Evolutionary conservation across 2,888 invertebrate species (phyloP), one percentile per base, ranked within the genome.

Genomic region (Drosophila acutilabella): DNA sequence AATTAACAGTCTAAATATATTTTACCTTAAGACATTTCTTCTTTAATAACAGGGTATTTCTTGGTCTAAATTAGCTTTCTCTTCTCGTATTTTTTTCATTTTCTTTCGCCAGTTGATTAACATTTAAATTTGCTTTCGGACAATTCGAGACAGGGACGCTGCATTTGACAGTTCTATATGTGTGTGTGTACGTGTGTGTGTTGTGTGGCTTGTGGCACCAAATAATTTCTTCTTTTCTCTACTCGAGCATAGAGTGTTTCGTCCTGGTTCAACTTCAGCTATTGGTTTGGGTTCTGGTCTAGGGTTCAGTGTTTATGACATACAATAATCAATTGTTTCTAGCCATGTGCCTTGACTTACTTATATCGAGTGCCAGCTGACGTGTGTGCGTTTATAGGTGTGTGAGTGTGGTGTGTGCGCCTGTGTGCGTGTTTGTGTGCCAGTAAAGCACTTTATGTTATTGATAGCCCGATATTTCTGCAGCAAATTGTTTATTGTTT

Each of bases 321-420:
- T 53, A 85, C 76, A 89, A 83, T 88, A 89, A 85, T 83, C 89
- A 89, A 83, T 83, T 83, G 89, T 83, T 89, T 79, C 72, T 78
- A 74, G 89, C 82, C 50, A 40, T 78, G 42, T 76, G 77, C 64
- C 77, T 71, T 68, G 50, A 44, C 68, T 62, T 50, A 51, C 56
- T 53, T 54, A 48, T 40, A 59, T 62, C 47, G 60, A 80, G 51
- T 77, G 78, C 40, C 62, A 65, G 20, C 54, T 48, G 60, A 23
- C 23, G 23, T 30, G 42, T 26, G 45, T 33, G 6, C 23, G 23
- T 23, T 23, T 23, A 36, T 33, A 14, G 11, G 14, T 53, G 26
- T 57, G 30, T 14, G n/a, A 16, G 51, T 26, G 53, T 38, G 20
- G n/a, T 10, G 53, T 38, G n/a, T 33, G 41, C 51, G 48, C 57